Percentiles rank a stretch among this genome's conserved stretches.
Evolutionary conservation across 1,140 invertebrate species (phyloP).

Genomic region (Plectus sambesii): DNA sequence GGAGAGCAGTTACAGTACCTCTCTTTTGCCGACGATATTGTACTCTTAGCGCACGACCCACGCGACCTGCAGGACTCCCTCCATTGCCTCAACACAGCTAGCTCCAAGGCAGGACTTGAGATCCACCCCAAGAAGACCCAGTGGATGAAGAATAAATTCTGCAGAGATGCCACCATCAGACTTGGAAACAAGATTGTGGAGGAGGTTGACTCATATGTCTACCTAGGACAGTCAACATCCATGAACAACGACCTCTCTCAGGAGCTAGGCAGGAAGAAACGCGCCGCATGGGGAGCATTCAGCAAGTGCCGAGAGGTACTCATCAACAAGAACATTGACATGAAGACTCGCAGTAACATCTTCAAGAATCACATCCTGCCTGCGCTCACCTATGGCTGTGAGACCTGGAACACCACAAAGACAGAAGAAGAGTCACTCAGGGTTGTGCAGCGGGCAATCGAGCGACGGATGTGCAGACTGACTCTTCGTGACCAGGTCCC

Average conservation of each 20-base stretch:
- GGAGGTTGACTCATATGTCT: constrained; percentile 5
- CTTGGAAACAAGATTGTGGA: constrained; percentile 1
- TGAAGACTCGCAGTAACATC: constrained; percentile 14
- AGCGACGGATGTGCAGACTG: constrained; percentile 12
- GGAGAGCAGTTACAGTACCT: constrained; percentile 17
- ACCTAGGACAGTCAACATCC: constrained; percentile 10
- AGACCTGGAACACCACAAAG: constrained; percentile 15
- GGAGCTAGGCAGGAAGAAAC: constrained; percentile 7
- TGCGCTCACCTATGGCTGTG: constrained; percentile 10
- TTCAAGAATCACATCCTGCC: constrained; percentile 14
- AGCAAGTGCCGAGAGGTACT: constrained; percentile 1
- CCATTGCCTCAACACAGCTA: constrained; percentile 1
- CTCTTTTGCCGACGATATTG: constrained; percentile 44
- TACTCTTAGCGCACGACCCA: constrained; percentile 21
- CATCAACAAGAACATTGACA: constrained; percentile 7
- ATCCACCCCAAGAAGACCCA: constrained; percentile 14
- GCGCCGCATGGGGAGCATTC: constrained; percentile 9
- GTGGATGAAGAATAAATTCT: constrained; percentile 5
- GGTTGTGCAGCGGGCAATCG: constrained; percentile 4
- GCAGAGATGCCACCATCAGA: too few species aligned
- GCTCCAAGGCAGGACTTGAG: constrained; percentile 6
- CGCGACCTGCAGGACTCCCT: constrained; percentile 14
- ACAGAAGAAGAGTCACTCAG: not conserved
- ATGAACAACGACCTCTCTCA: not conserved
- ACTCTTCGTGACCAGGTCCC: constrained; percentile 1